Evolutionary conservation across 2,888 invertebrate genomes (phyloP).

Genomic region (Beris chalybata): DNA sequence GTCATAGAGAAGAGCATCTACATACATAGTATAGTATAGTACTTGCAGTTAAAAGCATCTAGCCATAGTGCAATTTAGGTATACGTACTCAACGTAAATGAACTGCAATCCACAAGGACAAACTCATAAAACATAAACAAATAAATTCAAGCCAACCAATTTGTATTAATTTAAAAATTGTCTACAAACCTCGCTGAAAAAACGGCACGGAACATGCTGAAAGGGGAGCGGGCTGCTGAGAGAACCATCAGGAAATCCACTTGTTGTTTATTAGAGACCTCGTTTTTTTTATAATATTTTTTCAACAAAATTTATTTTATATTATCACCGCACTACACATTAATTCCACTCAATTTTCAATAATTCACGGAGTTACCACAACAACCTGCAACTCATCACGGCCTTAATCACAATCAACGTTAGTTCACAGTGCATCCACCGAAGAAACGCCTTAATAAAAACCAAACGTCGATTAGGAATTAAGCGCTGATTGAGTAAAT

Average conservation of each 20-base stretch:
- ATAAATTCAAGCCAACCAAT: background rate
- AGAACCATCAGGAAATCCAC: too few relatives aligned
- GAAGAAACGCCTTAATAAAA: too few relatives aligned
- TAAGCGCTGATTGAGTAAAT: too few relatives aligned
- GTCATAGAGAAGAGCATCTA: too few relatives aligned
- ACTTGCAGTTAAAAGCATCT: too few relatives aligned
- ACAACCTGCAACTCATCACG: slow-evolving; percentile 8
- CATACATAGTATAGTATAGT: too few relatives aligned
- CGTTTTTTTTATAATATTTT: background rate
- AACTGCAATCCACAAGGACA: background rate
- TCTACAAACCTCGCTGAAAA: slow-evolving; percentile 16
- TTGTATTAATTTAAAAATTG: background rate
- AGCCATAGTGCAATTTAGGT: too few relatives aligned
- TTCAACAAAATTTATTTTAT: background rate
- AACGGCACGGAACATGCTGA: background rate
- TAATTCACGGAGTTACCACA: background rate
- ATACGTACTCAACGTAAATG: too few relatives aligned
- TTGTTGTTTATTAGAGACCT: too few relatives aligned
- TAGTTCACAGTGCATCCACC: too few relatives aligned
- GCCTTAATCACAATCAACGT: background rate
- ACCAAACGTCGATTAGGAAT: too few relatives aligned
- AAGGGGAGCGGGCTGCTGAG: too few relatives aligned
- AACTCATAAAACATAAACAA: background rate
- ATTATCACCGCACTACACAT: background rate
- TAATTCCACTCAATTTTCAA: slow-evolving; percentile 11